Evolutionary conservation across 2,888 invertebrate genomes (phyloP).

Genomic region (Agrilus biguttatus): DNA sequence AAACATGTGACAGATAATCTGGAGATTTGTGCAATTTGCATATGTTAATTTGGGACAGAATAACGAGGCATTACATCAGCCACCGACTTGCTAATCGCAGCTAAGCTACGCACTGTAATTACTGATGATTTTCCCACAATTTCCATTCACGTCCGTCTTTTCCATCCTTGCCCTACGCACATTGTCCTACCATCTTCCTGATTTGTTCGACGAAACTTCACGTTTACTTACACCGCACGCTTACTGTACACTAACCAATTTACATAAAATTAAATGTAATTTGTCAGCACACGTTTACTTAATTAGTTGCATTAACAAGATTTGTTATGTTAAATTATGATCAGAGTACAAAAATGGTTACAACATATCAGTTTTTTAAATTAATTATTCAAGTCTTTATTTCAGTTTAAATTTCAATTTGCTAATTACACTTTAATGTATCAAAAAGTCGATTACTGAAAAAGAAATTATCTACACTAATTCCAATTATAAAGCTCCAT

Average conservation of each 20-base stretch:
- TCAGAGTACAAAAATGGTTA: too few relatives aligned
- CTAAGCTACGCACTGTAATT: constrained; percentile 14
- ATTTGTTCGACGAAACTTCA: too few relatives aligned
- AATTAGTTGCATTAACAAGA: constrained; percentile 8
- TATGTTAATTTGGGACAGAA: constrained; percentile 23
- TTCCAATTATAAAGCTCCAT: too few relatives aligned
- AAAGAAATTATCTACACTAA: too few relatives aligned
- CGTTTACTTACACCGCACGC: too few relatives aligned
- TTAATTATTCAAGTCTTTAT: too few relatives aligned
- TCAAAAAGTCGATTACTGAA: too few relatives aligned
- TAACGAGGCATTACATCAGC: constrained; percentile 22
- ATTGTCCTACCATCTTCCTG: too few relatives aligned
- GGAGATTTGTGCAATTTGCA: constrained; percentile 24
- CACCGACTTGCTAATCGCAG: constrained; percentile 21
- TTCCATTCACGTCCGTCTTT: constrained; percentile 9
- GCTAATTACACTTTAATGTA: too few relatives aligned
- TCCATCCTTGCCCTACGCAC: constrained; percentile 5
- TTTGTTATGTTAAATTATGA: too few relatives aligned
- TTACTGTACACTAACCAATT: constrained; percentile 6
- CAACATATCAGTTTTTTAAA: too few relatives aligned
- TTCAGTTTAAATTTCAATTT: too few relatives aligned
- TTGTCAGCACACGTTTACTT: constrained; percentile 14
- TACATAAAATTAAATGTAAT: constrained; percentile 16
- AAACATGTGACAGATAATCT: constrained; percentile 29
- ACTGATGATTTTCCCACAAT: constrained; percentile 12